Base-by-base conservation (phyloP, 1,140 invertebrate genomes). In the Drosophila setifemur region DNA sequence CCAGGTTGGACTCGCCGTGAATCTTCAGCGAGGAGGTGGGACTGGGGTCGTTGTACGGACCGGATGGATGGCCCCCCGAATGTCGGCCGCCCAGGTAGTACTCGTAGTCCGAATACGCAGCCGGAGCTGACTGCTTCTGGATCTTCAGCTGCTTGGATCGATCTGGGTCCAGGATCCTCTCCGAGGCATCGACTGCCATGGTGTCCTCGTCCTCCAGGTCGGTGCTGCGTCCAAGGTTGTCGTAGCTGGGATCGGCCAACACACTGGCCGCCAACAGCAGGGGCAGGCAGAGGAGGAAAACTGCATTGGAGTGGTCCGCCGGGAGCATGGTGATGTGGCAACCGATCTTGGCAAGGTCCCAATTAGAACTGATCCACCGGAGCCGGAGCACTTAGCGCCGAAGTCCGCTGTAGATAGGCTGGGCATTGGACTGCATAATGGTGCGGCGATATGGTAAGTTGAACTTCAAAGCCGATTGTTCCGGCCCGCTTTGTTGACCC, bases 371-470 rank as follows among this genome's bases (percentile, higher is more conserved):
- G 64, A 28, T 49, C 16, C 53, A 68, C 35, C 47, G n/a, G 23
- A n/a, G 21, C 2, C 3, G 19, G 14, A 35, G n/a, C n/a, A n/a
- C n/a, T n/a, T n/a, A 39, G 37, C 45, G 43, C 66, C 31, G 42
- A 52, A 48, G 68, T 68, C 58, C 43, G 66, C 47, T 43, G 42
- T 63, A 39, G 55, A 63, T 71, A 53, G 54, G 37, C 49, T 21
- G 67, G 40, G 66, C 66, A 64, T 25, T 42, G 23, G 23, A 14
- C 25, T 33, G 14, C 33, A 77, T 58, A 82, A 82, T 83, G 37
- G 55, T 60, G 54, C 79, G 79, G 74, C 73, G 79, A 85, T 60
- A 83, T 83, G 79, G 58, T 83, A 70, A 83, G 66, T 67, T 85
- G 28, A 78, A 78, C 79, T 78, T 73, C 60, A 83, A 83, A 67